Base-by-base conservation (phyloP, 2,113 vertebrate genomes). In the Ceyx melanurus region DNA sequence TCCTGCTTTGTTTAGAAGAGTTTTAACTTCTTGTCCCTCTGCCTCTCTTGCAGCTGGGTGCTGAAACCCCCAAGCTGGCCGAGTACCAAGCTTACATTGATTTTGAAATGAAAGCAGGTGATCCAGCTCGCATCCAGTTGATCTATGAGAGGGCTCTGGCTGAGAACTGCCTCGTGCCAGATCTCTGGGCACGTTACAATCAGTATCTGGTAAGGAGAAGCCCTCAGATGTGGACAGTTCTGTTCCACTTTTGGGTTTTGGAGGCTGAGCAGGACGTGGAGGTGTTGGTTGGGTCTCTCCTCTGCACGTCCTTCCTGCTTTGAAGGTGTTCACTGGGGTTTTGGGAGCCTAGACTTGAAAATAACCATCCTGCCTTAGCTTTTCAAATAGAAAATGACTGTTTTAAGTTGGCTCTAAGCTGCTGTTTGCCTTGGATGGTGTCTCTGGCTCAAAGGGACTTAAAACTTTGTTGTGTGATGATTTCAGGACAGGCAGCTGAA, bases 141-240 rank as follows among this genome's bases (percentile, higher is more conserved):
- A 98, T 98, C 86, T 99, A 98, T 15, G 99, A 99, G 97, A 98
- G 99, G 10, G 97, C 99, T 45, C 94, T 99, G 95, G 98, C 97
- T 4, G 99, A 99, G 95, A 99, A 99, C 97, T 99, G 99, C 97
- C 98, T 99, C 7, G 99, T 99, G 50, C 99, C 99, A 21, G 99
- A 99, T 95, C 98, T 99, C 73, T 99, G 99, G 99, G 98, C 98
- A 16, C 98, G 98, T 83, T 99, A 98, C 97, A 99, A 98, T 71
- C 98, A 97, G 22, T 99, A 99, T 90, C 97, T 99, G 96, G 99
- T 99, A 97, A 99, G 99, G 95, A 54, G 58, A 40, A 13, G 61
- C 43, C 1, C 50, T 14, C 7, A 4, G 6, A 5, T 50, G 4
- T 29, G 50, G 42, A 28, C 1, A 2, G 37, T 3, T 73, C 66